Evolutionary conservation across 2,888 invertebrate genomes (phyloP), one percentile per base, ranked within the genome.

Genomic region (Taphrorychus bicolor): DNA sequence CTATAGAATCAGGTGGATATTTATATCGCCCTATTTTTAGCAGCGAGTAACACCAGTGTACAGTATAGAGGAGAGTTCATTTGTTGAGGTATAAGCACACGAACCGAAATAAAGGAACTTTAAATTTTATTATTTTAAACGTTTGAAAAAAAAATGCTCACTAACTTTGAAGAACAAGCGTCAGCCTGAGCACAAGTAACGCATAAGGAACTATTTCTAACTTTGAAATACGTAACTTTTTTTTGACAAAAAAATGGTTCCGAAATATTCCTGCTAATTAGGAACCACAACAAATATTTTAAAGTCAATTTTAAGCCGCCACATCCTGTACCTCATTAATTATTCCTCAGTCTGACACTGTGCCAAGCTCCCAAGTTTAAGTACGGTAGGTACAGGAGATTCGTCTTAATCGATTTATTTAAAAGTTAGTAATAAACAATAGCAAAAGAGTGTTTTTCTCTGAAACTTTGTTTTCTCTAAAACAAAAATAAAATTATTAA

Each of bases 21-120:
- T 79, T 79, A 80, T 79, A 79, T 74, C 75, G 71, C 74, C 71
- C 75, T 81, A 81, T 81, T 80, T 80, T 79, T 81, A 80, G 81
- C 77, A 78, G 77, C 78, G 76, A 77, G 77, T 77, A 78, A 75
- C 77, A 74, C 75, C 71, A 70, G 71, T 78, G 76, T 77, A 78
- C 24, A 24, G 76, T 75, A 79, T 76, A 77, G 78, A 76, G 74
- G 75, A 76, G 76, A 77, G 78, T 76, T 77, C 76, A 77, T 74
- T 69, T 60, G 77, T 75, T 76, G 76, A 74, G 73, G 24, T 32
- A 32, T 54, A 54, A 54, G 54, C 32, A 32, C 32, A 54, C 17
- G 21, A 32, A 54, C 23, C 17, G 17, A 32, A 32, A 54, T 54
- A 17, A 32, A 54, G 54, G 22, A 54, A 51, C n/a, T 51, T 51